phyloP scores from a whole-genome alignment of 2,113 vertebrate genomes.

The Sakesphorus luctuosus region DNA sequence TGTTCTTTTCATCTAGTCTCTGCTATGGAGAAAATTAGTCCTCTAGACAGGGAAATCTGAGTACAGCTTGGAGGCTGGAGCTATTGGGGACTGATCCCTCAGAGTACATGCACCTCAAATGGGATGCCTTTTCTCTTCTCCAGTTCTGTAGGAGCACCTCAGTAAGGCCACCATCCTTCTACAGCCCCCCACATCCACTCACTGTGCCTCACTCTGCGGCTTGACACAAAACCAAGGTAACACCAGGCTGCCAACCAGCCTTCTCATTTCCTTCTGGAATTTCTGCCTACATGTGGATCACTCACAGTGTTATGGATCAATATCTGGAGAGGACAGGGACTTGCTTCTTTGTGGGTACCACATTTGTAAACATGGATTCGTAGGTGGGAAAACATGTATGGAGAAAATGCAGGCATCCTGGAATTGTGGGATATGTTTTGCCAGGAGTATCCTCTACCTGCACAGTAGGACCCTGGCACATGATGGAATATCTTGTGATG shows the following conservation, averaged over 20 bases:
- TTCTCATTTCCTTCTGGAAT: not conserved
- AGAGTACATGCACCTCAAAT: not conserved
- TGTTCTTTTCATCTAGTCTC: not conserved
- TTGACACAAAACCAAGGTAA: not conserved
- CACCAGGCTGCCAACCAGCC: not conserved
- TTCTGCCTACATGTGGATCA: not conserved
- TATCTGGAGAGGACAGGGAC: not conserved
- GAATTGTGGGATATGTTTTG: not conserved
- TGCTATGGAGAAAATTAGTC: not conserved
- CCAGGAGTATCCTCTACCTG: not conserved
- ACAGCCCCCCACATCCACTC: accelerated
- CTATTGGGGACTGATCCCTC: not conserved
- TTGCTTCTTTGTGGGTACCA: not conserved
- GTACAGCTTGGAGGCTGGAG: not conserved
- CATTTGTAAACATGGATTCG: not conserved
- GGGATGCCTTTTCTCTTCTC: not conserved
- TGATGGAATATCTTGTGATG: not conserved
- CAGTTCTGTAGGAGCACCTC: not conserved
- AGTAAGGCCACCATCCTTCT: not conserved
- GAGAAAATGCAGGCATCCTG: not conserved
- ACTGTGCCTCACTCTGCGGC: not conserved
- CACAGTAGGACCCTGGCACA: not conserved
- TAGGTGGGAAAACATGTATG: not conserved
- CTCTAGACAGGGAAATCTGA: not conserved
- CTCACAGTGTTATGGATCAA: not conserved